phyloP scores from a whole-genome alignment of 2,797 vertebrate species.

The Staurois parvus region DNA sequence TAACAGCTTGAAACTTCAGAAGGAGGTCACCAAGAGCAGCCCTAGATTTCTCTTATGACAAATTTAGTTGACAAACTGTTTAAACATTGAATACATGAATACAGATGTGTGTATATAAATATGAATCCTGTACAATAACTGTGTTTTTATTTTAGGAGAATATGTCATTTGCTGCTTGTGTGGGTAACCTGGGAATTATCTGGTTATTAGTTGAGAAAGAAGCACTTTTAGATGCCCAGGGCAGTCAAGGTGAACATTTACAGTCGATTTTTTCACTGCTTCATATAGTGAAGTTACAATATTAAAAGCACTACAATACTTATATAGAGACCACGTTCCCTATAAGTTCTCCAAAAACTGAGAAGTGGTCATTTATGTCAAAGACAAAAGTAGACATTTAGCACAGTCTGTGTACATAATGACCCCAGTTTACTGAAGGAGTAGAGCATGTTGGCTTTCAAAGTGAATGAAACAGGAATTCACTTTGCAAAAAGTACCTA shows the following conservation, averaged over 20 bases:
- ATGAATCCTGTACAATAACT: neutral
- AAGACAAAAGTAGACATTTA: neutral
- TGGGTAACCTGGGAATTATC: slow-evolving; percentile 44
- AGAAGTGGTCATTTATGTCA: too few species aligned
- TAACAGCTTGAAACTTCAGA: neutral
- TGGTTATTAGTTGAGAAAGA: slow-evolving; percentile 43
- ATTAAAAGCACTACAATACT: neutral
- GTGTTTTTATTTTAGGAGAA: slow-evolving; percentile 56
- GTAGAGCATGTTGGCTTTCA: too few species aligned
- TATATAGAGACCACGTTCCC: too few species aligned
- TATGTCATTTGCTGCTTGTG: slow-evolving; percentile 40
- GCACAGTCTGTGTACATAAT: neutral
- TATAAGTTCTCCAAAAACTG: neutral
- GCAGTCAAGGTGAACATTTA: slow-evolving; percentile 24
- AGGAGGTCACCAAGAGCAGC: neutral
- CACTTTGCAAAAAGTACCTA: too few species aligned
- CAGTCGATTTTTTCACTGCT: neutral
- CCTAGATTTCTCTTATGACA: neutral
- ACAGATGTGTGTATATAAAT: neutral
- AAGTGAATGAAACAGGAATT: too few species aligned
- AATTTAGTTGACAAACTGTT: neutral
- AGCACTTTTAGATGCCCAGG: slow-evolving; percentile 35
- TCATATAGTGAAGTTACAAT: neutral
- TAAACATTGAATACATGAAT: neutral
- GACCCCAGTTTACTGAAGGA: too few species aligned